Evolutionary conservation across 2,888 invertebrate species (phyloP), one percentile per base, ranked within the genome.

Genomic region (Frankliniella intonsa): DNA sequence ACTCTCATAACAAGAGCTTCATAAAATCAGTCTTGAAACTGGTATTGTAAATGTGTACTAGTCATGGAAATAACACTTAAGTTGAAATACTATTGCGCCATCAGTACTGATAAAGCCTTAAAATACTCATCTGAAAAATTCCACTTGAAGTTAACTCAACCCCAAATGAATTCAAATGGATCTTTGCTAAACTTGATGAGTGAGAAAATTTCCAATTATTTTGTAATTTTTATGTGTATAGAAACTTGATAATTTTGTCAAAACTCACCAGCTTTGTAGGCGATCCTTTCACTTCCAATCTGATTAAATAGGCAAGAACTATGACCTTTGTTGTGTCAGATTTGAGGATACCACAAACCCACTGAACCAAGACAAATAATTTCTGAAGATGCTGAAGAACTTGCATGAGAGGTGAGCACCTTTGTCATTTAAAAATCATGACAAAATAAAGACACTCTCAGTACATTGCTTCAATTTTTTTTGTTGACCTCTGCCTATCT

Each of bases 401-500:
- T 22, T 69, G 38, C 25, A 25, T 76, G 51, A 55, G 22, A 51
- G n/a, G 12, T 50, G 1, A 50, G 51, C 50, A 80, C 80, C 51
- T 81, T 51, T 50, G 19, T 81, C n/a, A 50, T 80, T 9, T 8
- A 80, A 38, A 38, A 80, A 14, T 50, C 3, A 11, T 81, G n/a
- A 81, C 51, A 51, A 81, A 38, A 50, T 38, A 50, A 51, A 81
- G 55, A 17, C 22, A 81, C 81, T 81, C 27, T 62, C 55, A 19
- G 51, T 49, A 80, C 19, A 14, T 14, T 22, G 80, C 10, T 80
- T 80, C 14, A n/a, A 19, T 8, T 49, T 80, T 7, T 49, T 49
- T 51, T 38, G 38, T 5, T 38, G 38, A 38, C 38, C 38, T 5
- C 49, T 22, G 5, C 80, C 49, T 49, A n/a, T 3, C 50, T 80